Evolutionary conservation across 1,140 invertebrate species (phyloP), one percentile per base, ranked within the genome.

Genomic region (Drosophila kurseongensis): DNA sequence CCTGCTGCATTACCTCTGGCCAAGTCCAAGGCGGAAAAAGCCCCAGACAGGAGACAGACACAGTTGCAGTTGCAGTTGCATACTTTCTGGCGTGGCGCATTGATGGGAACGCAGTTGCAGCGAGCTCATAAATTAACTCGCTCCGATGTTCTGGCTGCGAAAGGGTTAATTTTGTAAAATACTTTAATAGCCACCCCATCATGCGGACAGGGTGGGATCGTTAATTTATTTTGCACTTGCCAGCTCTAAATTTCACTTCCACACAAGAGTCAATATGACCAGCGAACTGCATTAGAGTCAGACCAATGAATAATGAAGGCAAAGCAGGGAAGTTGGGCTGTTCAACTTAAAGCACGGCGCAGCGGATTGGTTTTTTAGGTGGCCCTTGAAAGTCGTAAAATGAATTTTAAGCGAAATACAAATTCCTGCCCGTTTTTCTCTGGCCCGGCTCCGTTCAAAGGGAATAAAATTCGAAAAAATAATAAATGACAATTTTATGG

Each of bases 401-500:
- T 45, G 29, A 67, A 63, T 63, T 80, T 77, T 62, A 83, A 69
- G 47, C 67, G 29, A 36, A 63, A 51, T 18, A 44, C 52, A 44
- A 66, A 50, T 61, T 60, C 35, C 42, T 54, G 51, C 13, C 40
- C 23, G 23, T 23, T 4, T 23, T 23, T 23, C 23, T 58, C 51
- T 14, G 9, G 29, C 7, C 44, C 32, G 2, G 32, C 52, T 65
- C 29, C n/a, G 41, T 78, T 57, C 58, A 47, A 50, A 56, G 44
- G 35, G 36, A 62, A 42, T 63, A 82, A 76, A 72, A 72, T 78
- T 79, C 55, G 72, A 58, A 86, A 86, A 88, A 68, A 88, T 86
- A 86, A 86, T 89, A 86, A 88, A 86, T 86, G 83, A 83, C 83
- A 83, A 79, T 86, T 86, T 86, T 71, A 88, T 88, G 71, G 62